Evolutionary conservation across 2,888 invertebrate genomes (phyloP).

Genomic region (Apamea epomidion): DNA sequence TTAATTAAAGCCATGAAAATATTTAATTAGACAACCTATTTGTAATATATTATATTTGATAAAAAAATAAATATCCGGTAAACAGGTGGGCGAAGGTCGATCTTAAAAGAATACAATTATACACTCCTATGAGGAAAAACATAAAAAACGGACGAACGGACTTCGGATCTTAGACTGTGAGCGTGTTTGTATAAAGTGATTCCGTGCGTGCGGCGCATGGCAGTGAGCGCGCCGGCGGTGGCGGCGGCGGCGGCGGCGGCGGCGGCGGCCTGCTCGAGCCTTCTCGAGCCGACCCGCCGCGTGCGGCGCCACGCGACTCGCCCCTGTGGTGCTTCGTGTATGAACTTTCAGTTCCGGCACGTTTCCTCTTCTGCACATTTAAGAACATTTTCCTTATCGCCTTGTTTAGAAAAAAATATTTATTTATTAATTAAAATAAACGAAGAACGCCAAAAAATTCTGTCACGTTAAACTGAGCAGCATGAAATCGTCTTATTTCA

Average conservation of each 20-base stretch:
- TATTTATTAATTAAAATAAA: too few relatives aligned
- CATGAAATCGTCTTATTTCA: conserved; percentile 37
- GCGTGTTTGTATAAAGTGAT: too few relatives aligned
- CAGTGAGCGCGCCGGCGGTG: background rate
- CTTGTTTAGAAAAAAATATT: background rate
- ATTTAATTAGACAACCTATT: background rate
- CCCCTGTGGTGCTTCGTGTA: conserved; percentile 9
- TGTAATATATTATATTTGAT: too few relatives aligned
- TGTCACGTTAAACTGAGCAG: background rate
- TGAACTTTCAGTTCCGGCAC: conserved; percentile 13
- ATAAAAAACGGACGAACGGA: too few relatives aligned
- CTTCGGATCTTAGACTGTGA: background rate
- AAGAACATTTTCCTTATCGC: conserved; percentile 8
- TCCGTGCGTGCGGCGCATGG: background rate
- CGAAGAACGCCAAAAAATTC: background rate
- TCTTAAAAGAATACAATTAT: background rate
- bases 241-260: too few relatives aligned
- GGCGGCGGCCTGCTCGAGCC: background rate
- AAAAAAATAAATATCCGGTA: background rate
- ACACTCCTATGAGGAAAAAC: too few relatives aligned
- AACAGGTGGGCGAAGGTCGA: background rate
- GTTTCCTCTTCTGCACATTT: conserved; percentile 19
- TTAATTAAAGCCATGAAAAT: background rate
- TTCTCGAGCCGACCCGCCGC: background rate
- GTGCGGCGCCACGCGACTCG: conserved; percentile 15